Evolutionary conservation across 2,888 invertebrate genomes (phyloP).

Genomic region (Aphidius colemani): DNA sequence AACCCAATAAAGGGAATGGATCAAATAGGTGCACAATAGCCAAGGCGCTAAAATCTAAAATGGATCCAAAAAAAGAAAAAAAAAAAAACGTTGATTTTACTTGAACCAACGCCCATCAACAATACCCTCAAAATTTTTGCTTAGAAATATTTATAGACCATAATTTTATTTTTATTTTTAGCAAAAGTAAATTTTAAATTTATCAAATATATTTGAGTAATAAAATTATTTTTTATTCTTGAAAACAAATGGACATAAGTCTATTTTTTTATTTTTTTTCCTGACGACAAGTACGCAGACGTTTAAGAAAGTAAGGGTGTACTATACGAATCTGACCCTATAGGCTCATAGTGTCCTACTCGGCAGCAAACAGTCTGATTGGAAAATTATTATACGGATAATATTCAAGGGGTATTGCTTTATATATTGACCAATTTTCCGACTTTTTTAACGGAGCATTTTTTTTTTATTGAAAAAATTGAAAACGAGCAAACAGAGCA

Average conservation of each 20-base stretch:
- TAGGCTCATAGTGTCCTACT: no score
- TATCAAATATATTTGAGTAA: neutral
- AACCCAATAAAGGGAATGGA: constrained; percentile 24
- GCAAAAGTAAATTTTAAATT: neutral
- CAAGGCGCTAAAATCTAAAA: constrained; percentile 24
- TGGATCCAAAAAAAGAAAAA: constrained; percentile 1
- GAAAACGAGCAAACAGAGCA: no score
- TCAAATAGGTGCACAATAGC: constrained; percentile 28
- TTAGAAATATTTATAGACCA: neutral
- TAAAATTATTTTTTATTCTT: neutral
- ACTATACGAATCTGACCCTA: no score
- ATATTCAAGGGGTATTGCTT: no score
- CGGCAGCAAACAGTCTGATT: no score
- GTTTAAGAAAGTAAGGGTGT: no score
- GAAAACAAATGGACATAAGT: constrained; percentile 4
- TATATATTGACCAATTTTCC: no score
- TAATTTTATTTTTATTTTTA: neutral
- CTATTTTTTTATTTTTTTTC: neutral
- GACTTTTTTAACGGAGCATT: no score
- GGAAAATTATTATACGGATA: no score
- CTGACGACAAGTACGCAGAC: constrained; percentile 1
- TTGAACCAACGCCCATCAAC: constrained; percentile 50
- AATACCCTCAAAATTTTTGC: constrained; percentile 37
- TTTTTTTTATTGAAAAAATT: no score
- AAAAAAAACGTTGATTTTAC: constrained; percentile 46